Percentiles rank a stretch among this genome's conserved stretches.
Conservation (phyloP, 2,888 invertebrate genomes). For the Aethes cnicana region DNA sequence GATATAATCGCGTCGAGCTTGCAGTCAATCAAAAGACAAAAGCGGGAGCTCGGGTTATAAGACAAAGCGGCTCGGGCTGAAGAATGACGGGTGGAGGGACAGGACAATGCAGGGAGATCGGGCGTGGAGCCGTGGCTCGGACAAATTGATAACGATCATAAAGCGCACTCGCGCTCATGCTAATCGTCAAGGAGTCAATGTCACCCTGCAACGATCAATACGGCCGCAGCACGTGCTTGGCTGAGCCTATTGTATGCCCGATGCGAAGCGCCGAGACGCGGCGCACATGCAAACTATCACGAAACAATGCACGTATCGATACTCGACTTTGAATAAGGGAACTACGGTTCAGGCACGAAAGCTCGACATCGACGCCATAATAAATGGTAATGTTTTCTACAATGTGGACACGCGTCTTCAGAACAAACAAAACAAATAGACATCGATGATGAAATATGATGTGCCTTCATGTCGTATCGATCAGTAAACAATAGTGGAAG, state of each 20-base stretch:
- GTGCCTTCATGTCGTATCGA: slow-evolving; percentile 48
- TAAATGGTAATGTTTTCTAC: slow-evolving; percentile 61
- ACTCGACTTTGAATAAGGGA: slow-evolving; percentile 64
- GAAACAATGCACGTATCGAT: slow-evolving; percentile 73
- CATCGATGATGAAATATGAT: slow-evolving; percentile 59
- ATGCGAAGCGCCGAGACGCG: slow-evolving; percentile 64
- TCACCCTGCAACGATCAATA: slow-evolving; percentile 67
- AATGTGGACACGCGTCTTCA: slow-evolving; percentile 61
- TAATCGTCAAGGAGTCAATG: slow-evolving; percentile 67
- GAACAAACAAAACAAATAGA: slow-evolving; percentile 63
- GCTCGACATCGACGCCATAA: slow-evolving; percentile 59
- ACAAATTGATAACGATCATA: slow-evolving; percentile 74
- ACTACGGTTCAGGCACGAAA: slow-evolving; percentile 58
- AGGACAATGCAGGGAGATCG: slow-evolving; percentile 65
- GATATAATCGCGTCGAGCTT: slow-evolving; percentile 58
- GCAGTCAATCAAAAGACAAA: slow-evolving; percentile 65
- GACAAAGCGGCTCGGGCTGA: slow-evolving; percentile 58
- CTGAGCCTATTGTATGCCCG: slow-evolving; percentile 73
- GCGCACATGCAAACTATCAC: slow-evolving; percentile 72
- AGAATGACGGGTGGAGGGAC: slow-evolving; percentile 61
- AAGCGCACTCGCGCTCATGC: slow-evolving; percentile 59
- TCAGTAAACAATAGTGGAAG: slow-evolving; percentile 59
- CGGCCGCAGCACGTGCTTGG: slow-evolving; percentile 74
- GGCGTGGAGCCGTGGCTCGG: slow-evolving; percentile 46
- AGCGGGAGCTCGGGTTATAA: slow-evolving; percentile 50